phyloP scores from a whole-genome alignment of 2,888 invertebrate species.

The Dynastes maya region DNA sequence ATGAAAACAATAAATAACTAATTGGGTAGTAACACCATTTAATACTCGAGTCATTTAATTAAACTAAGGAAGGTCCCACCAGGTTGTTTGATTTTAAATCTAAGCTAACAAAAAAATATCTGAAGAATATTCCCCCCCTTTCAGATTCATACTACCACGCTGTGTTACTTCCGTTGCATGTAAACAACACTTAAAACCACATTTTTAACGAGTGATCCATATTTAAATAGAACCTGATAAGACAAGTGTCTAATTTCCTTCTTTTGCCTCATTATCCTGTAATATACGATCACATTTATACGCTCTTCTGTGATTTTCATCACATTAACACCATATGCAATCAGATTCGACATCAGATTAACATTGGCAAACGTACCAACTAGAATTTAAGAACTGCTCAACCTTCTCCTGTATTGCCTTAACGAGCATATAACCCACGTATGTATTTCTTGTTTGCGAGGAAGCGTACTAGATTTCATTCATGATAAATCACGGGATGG shows the following conservation, averaged over 20 bases:
- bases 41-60: no score
- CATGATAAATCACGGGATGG: background rate
- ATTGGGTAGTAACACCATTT: no score
- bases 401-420: background rate
- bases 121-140: no score
- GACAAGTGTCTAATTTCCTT: background rate
- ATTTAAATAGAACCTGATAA: background rate
- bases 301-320: background rate
- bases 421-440: background rate
- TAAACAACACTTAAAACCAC: no score
- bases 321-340: slow-evolving; percentile 18
- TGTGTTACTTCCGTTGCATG: no score
- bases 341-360: slow-evolving; percentile 21
- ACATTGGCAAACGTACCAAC: background rate
- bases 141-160: no score
- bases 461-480: background rate
- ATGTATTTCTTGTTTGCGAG: background rate
- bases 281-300: slow-evolving; percentile 18
- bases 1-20: no score
- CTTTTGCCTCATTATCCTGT: background rate
- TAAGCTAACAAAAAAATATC: no score
- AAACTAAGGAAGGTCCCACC: no score
- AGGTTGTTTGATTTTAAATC: no score
- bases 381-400: background rate
- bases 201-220: no score